These are phyloP conservation scores for Physeter macrocephalus DNA, from an alignment of 2,113 vertebrate species.

Conservation along the genomic window DNA sequence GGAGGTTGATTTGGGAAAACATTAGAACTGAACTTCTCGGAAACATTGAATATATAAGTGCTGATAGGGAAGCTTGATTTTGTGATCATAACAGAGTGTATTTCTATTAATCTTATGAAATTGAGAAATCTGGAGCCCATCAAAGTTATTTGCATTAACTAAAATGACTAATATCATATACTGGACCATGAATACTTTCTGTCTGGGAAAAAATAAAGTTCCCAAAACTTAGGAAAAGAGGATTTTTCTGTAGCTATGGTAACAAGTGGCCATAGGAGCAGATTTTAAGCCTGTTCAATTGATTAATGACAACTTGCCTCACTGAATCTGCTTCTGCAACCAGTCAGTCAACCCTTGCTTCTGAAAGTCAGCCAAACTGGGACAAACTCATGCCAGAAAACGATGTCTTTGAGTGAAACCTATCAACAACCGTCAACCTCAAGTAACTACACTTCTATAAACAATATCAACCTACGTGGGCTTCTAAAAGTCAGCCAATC, in stretches of 20 bases:
- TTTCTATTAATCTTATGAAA: not conserved
- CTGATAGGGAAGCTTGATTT: not conserved
- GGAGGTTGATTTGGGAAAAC: not conserved
- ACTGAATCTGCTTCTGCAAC: not conserved
- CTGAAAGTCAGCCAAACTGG: not conserved
- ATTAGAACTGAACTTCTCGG: not conserved
- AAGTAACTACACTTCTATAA: not conserved
- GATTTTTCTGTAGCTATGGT: not conserved
- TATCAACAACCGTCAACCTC: not conserved
- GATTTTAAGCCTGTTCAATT: not conserved
- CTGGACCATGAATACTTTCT: not conserved
- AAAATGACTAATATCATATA: not conserved
- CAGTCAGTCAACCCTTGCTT: not conserved
- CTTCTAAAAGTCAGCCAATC: not conserved
- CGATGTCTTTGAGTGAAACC: not conserved
- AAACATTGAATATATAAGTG: not conserved
- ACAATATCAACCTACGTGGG: fast-evolving
- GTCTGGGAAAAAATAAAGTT: not conserved
- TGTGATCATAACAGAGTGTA: not conserved
- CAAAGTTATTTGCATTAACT: not conserved
- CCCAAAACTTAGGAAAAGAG: not conserved
- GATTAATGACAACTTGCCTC: not conserved
- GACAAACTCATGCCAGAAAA: not conserved
- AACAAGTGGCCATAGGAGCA: not conserved
- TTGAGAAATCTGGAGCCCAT: not conserved